Evolutionary conservation across 2,888 invertebrate genomes (phyloP).

Genomic region (Hypercompe scribonia): DNA sequence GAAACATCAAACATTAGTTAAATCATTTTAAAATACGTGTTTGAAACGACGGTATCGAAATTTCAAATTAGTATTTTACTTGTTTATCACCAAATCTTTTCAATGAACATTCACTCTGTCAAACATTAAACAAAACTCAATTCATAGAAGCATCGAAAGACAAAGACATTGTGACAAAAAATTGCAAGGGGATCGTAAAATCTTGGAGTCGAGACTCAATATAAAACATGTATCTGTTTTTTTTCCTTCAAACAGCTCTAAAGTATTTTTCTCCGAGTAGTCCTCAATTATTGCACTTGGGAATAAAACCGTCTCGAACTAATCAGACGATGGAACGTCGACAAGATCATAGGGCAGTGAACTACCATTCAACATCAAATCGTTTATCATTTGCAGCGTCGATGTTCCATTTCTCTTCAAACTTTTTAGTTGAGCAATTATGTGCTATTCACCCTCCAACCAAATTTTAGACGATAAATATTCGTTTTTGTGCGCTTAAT

Average conservation of each 20-base stretch:
- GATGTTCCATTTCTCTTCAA: conserved; percentile 36
- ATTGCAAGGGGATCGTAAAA: neutral
- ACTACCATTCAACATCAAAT: conserved; percentile 31
- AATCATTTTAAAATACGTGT: neutral
- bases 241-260: neutral
- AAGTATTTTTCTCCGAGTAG: neutral
- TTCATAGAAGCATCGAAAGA: neutral
- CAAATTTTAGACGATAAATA: conserved; percentile 30
- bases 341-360: conserved; percentile 34
- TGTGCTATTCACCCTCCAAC: conserved; percentile 23
- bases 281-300: conserved; percentile 9
- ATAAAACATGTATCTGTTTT: conserved; percentile 10
- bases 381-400: conserved; percentile 36
- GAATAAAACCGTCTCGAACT: conserved; percentile 22
- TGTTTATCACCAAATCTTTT: neutral
- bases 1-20: neutral
- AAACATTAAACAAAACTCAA: neutral
- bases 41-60: neutral
- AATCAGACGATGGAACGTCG: conserved; percentile 28
- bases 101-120: neutral
- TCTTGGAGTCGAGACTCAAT: conserved; percentile 1
- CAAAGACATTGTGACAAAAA: neutral
- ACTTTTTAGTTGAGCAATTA: conserved; percentile 18
- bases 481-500: conserved; percentile 14
- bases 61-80: neutral